Conservation (phyloP, 1,140 invertebrate species). For the Caligus rogercresseyi region DNA sequence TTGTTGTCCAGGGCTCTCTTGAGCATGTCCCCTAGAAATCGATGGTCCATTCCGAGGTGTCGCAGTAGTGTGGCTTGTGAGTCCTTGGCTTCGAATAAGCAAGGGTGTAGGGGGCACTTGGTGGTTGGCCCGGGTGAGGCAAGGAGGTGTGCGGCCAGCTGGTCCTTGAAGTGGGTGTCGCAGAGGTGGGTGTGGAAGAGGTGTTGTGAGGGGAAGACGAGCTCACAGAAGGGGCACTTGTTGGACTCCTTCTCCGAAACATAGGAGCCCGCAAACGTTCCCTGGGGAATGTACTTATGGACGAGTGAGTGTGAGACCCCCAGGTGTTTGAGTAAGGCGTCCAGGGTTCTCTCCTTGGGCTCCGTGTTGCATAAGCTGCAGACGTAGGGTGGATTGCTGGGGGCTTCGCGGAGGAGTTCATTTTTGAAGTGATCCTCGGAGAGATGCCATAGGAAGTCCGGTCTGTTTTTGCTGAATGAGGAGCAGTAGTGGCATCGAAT, state of each 20-base stretch:
- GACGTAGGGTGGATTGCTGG: background rate
- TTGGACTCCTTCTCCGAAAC: constrained; percentile 1
- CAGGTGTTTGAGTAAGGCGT: constrained; percentile 7
- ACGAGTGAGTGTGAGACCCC: constrained; percentile 11
- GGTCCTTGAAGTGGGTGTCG: constrained; percentile 18
- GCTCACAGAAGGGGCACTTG: constrained; percentile 19
- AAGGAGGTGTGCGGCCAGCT: background rate
- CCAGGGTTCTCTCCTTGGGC: constrained; percentile 6
- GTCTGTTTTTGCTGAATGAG: background rate
- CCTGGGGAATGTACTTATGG: constrained; percentile 3
- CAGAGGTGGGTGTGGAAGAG: constrained; percentile 17
- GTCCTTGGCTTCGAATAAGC: constrained; percentile 13
- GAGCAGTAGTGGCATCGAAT: constrained; percentile 11
- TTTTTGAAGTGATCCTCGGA: constrained; percentile 11
- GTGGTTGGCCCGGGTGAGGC: background rate
- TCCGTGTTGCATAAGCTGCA: constrained; percentile 12
- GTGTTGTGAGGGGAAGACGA: constrained; percentile 9
- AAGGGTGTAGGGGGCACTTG: background rate
- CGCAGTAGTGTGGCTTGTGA: constrained; percentile 3
- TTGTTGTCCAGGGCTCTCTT: background rate
- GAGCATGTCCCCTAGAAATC: constrained; percentile 6
- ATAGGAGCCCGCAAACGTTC: constrained; percentile 11
- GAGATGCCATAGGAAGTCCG: constrained; percentile 16
- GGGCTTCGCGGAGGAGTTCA: background rate
- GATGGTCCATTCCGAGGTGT: constrained; percentile 18